Base-by-base conservation (phyloP, 2,797 vertebrate species). In the Hippoglossus hippoglossus region DNA sequence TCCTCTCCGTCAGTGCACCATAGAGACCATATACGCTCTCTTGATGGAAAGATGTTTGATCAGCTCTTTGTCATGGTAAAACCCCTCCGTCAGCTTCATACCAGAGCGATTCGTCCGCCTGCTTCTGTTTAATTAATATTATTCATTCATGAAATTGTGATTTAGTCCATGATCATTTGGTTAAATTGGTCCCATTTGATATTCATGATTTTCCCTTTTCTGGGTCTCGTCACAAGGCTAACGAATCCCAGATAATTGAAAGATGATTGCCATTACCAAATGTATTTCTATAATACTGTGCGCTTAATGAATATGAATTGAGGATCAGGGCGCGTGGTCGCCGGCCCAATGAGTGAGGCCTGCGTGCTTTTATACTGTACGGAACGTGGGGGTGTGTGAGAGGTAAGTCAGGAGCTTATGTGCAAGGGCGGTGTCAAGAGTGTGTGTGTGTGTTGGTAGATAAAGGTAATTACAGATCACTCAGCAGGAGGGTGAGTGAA, bases 121-220 rank as follows among this genome's bases (percentile, higher is more conserved):
- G 82, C 70, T 88, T 84, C 89, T 81, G 85, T 90, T 92, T 91
- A 93, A 93, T 92, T 93, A 91, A 91, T 91, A 90, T 93, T 90
- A 94, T 93, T 93, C 92, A 93, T 91, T 93, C 91, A 93, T 93
- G 91, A 94, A 94, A 93, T 93, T 93, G 91, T 90, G 89, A 94
- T 92, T 92, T 90, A 92, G 89, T 92, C 87, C 83, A 83, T 91
- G 88, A 93, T 93, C 89, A 91, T 93, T 93, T 93, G 88, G 85
- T 90, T 90, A 91, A 93, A 93, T 90, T 93, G 92, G 82, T 81
- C 74, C 82, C 89, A 93, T 94, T 93, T 92, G 84, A 93, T 94
- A 94, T 94, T 94, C 91, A 93, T 92, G 86, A 93, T 93, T 92
- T 88, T 91, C 83, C 63, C 75, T 84, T 19, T 88, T 89, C 89